phyloP scores from a whole-genome alignment of 2,888 invertebrate genomes.

The Agrilus cyanescens region DNA sequence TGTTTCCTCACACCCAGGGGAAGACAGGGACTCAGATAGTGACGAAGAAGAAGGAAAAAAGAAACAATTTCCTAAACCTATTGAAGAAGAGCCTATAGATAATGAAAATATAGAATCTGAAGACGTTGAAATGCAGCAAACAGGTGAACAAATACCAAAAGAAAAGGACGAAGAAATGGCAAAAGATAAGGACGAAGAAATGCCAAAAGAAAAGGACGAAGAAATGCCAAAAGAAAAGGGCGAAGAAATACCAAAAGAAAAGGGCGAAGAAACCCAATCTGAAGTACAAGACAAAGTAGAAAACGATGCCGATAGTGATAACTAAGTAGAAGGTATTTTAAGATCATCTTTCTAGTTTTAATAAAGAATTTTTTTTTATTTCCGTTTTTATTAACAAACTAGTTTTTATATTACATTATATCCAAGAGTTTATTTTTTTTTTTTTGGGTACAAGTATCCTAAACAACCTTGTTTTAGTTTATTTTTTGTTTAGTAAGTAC shows the following conservation, averaged over 20 bases:
- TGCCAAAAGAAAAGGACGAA: too few relatives aligned
- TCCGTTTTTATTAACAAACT: too few relatives aligned
- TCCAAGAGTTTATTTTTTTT: too few relatives aligned
- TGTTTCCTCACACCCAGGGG: conserved; percentile 56
- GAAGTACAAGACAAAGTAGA: background rate
- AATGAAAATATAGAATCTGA: conserved; percentile 10
- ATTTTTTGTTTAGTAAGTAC: too few relatives aligned
- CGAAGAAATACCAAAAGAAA: conserved; percentile 3
- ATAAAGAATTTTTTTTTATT: too few relatives aligned
- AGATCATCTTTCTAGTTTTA: too few relatives aligned
- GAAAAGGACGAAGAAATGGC: conserved; percentile 16
- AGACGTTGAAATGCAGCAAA: background rate
- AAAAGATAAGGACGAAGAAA: conserved; percentile 1
- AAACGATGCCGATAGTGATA: too few relatives aligned
- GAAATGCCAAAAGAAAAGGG: background rate
- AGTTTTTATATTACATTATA: too few relatives aligned
- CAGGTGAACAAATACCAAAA: conserved; percentile 2
- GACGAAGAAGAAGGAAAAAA: conserved; percentile 44
- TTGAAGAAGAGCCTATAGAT: conserved; percentile 32
- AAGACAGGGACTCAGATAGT: conserved; percentile 48
- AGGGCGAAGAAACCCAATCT: background rate
- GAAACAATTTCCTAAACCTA: conserved; percentile 29
- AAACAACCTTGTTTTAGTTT: too few relatives aligned
- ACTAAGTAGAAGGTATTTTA: too few relatives aligned
- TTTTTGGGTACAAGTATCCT: too few relatives aligned